phyloP scores from a whole-genome alignment of 1,140 invertebrate genomes.

The Drosophila orosa region DNA sequence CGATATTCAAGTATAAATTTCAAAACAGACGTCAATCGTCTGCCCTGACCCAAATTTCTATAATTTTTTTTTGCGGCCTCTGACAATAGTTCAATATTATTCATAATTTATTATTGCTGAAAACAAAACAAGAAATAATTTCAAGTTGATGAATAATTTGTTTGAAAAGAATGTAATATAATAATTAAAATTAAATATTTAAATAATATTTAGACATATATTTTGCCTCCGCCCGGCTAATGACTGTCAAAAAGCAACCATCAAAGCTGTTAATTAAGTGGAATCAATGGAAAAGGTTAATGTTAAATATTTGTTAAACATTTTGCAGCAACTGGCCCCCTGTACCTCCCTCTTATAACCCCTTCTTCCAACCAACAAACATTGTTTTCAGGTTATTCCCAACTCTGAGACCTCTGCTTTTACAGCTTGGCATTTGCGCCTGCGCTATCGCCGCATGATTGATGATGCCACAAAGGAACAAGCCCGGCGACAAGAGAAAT shows the following conservation, averaged over 20 bases:
- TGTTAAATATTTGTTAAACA: slow-evolving; percentile 47
- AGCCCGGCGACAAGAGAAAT: slow-evolving; percentile 35
- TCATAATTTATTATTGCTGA: slow-evolving; percentile 12
- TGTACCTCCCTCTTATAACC: not conserved
- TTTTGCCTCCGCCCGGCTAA: not conserved
- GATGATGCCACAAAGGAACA: slow-evolving; percentile 54
- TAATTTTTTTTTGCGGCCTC: slow-evolving; percentile 10
- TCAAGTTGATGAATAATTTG: not conserved
- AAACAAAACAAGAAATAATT: not conserved
- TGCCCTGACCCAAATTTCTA: slow-evolving; percentile 28
- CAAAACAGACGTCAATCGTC: slow-evolving; percentile 15
- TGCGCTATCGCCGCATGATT: slow-evolving; percentile 60
- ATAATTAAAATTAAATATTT: not conserved
- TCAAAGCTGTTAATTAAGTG: slow-evolving; percentile 24
- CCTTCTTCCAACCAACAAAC: not conserved
- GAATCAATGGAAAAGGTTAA: slow-evolving; percentile 55
- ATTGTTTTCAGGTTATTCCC: slow-evolving; percentile 31
- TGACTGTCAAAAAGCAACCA: slow-evolving; percentile 8
- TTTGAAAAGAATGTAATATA: not conserved
- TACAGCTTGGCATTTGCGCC: slow-evolving; percentile 55
- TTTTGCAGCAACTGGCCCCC: slow-evolving; percentile 21
- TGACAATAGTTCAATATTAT: slow-evolving; percentile 12
- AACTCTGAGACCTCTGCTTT: slow-evolving; percentile 2
- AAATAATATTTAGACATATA: not conserved
- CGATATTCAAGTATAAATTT: not conserved